Percentiles rank a stretch among this genome's conserved stretches.
Evolutionary conservation across 2,797 vertebrate genomes (phyloP).

Genomic region (Tachyglossus aculeatus): DNA sequence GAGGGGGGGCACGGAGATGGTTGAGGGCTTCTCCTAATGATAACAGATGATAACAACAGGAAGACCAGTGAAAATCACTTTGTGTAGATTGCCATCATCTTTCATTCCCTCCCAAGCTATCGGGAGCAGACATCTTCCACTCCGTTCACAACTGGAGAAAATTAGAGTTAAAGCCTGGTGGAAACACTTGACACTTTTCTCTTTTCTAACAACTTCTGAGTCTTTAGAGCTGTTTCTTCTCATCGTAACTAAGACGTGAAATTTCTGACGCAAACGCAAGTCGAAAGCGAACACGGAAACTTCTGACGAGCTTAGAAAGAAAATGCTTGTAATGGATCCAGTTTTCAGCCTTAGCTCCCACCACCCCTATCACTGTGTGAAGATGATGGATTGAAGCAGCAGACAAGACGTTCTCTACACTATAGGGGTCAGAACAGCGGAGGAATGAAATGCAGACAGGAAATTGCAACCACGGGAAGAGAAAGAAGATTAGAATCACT

Average conservation of each 20-base stretch:
- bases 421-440: too few species aligned
- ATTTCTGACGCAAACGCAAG: neutral
- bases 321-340: neutral
- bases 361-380: neutral
- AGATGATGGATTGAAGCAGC: neutral
- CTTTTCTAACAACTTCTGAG: neutral
- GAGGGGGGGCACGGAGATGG: too few species aligned
- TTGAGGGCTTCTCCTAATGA: too few species aligned
- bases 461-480: neutral
- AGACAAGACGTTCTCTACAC: neutral
- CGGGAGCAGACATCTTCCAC: too few species aligned
- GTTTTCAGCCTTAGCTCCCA: neutral
- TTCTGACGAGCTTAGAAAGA: neutral
- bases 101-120: too few species aligned
- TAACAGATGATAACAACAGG: too few species aligned
- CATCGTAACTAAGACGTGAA: neutral
- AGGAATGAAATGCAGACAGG: neutral
- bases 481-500: neutral
- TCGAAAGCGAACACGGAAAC: neutral
- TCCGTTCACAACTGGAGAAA: conserved; percentile 20
- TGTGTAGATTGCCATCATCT: too few species aligned
- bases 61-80: too few species aligned
- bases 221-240: neutral
- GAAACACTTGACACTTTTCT: conserved; percentile 4
- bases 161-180: neutral